Base-by-base conservation (phyloP, 2,797 vertebrate genomes). In the Dicrostonyx torquatus region DNA sequence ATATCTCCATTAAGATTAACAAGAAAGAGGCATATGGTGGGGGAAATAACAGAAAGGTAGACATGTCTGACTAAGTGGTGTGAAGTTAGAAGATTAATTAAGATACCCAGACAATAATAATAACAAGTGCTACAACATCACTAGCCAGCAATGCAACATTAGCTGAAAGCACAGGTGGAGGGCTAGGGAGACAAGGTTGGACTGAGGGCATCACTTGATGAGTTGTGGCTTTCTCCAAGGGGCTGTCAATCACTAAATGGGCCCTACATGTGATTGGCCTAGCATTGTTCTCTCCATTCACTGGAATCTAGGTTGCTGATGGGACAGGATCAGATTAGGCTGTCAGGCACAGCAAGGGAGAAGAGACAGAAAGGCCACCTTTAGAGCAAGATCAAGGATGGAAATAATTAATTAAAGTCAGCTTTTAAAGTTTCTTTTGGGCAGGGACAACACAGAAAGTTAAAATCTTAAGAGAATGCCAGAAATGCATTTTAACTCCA, bases 1-100 rank as follows among this genome's bases (percentile, higher is more conserved):
- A 95, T 96, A 97, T 96, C 94, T 97, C 75, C 95, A 97, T 97
- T 96, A 97, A 96, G 94, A 92, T 91, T 83, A 97, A 95, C 85
- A 96, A 93, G 95, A 86, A 97, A 91, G 95, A 97, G 84, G 96
- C 94, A 95, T 96, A 95, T 95, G 96, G 94, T 96, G 34, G 85
- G 86, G 80, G 72, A 94, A 96, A 92, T 96, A 95, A 80, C 75
- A 96, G 83, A 78, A 92, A 94, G 90, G 95, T 96, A 96, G 95
- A 86, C 40, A 77, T 86, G 77, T 92, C 80, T 96, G 96, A 64
- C 50, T 96, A 95, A 96, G 70, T 88, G 75, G 82, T 95, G 40
- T 73, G 89, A 93, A 96, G 84, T 95, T 79, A 91, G 96, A 95
- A 70, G 78, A 84, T 95, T 97, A 95, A 90, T 97, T 96, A 96